phyloP scores from a whole-genome alignment of 2,888 invertebrate species.

The Rhagonycha fulva region DNA sequence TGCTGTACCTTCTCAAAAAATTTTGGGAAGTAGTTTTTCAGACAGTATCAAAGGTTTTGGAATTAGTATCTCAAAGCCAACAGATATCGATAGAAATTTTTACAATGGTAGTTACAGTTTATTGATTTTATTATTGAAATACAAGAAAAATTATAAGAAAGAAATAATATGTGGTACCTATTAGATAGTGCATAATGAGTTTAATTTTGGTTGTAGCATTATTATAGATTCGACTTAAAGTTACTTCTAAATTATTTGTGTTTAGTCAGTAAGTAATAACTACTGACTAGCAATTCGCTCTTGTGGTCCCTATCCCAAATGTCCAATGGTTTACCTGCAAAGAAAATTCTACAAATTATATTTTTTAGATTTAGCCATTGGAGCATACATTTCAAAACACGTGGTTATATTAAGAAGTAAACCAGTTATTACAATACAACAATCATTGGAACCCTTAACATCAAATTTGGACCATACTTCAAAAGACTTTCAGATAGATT shows the following conservation, averaged over 20 bases:
- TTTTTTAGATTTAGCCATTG: slow-evolving; percentile 63
- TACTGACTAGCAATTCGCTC: no score
- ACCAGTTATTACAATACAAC: slow-evolving; percentile 45
- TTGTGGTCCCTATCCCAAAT: no score
- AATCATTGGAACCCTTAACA: slow-evolving; percentile 12
- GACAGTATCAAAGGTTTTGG: slow-evolving; percentile 59
- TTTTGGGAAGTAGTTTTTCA: slow-evolving; percentile 54
- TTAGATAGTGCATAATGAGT: no score
- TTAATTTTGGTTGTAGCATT: no score
- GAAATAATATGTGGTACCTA: no score
- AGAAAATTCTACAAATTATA: not conserved
- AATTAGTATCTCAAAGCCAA: slow-evolving; percentile 62
- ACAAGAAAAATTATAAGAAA: no score
- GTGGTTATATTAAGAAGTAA: slow-evolving; percentile 59
- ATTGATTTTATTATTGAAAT: no score
- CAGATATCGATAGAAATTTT: slow-evolving; percentile 64
- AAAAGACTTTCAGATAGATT: slow-evolving; percentile 7
- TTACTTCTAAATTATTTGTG: not conserved
- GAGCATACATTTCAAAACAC: slow-evolving; percentile 62
- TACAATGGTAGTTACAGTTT: slow-evolving; percentile 59
- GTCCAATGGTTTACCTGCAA: not conserved
- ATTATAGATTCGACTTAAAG: not conserved
- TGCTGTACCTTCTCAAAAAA: slow-evolving; percentile 54
- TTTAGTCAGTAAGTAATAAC: no score
- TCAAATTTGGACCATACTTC: slow-evolving; percentile 13